These are phyloP conservation scores for Siderastrea radians DNA, from an alignment of 92 coral and sea anemone species.

Conservation along the genomic window DNA sequence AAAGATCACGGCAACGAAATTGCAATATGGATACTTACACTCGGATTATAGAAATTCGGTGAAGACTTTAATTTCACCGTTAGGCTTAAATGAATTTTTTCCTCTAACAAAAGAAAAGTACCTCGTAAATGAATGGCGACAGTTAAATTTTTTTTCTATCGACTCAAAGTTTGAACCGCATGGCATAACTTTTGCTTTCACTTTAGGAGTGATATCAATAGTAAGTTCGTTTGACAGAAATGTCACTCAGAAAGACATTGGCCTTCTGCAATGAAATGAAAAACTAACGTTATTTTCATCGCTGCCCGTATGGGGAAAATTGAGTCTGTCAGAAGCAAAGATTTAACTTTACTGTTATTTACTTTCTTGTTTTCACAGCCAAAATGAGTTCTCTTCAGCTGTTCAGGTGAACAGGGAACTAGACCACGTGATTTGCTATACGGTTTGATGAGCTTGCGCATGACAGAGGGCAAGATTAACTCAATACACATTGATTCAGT, in stretches of 20 bases:
- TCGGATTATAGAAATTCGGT: not conserved
- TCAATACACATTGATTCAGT: no score
- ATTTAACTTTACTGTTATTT: conserved; percentile 18
- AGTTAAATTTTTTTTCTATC: no score
- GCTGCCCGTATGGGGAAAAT: not conserved
- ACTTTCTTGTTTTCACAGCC: not conserved
- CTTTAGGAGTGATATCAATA: no score
- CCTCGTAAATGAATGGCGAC: no score
- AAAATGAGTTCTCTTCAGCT: conserved; percentile 27
- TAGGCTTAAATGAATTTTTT: no score
- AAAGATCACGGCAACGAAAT: not conserved
- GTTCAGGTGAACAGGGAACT: conserved; percentile 12
- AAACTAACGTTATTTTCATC: not conserved
- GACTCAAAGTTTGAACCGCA: no score
- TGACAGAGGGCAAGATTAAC: no score
- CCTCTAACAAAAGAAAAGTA: no score
- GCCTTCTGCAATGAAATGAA: not conserved
- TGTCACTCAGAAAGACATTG: not conserved
- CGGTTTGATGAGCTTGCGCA: not conserved
- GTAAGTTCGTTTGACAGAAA: not conserved
- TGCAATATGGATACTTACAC: not conserved
- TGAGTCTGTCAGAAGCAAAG: not conserved
- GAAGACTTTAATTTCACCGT: no score
- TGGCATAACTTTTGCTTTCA: no score
- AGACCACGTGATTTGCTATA: not conserved